These are phyloP conservation scores for Campoletis sonorensis DNA, from an alignment of 1,140 invertebrate genomes.

Conservation along the genomic window DNA sequence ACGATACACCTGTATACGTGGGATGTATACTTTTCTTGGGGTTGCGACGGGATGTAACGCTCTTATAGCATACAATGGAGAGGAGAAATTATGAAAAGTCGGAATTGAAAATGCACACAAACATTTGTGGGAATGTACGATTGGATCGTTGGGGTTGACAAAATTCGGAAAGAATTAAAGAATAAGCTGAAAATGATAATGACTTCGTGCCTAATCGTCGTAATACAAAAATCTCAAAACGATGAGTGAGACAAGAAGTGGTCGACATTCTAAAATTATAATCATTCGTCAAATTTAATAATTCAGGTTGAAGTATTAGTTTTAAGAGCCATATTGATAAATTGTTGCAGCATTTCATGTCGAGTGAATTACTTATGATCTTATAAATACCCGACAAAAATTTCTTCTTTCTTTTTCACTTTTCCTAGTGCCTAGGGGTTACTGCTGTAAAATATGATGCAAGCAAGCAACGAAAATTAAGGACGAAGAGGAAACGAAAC, in stretches of 20 bases:
- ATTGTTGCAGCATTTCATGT: no score
- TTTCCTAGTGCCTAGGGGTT: no score
- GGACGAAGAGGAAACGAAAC: background rate
- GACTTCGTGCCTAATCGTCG: background rate
- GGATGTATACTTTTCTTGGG: background rate
- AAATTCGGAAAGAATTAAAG: background rate
- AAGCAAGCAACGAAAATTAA: background rate
- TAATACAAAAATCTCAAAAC: background rate
- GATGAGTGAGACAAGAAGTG: background rate
- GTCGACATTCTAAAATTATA: background rate
- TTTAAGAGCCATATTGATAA: background rate
- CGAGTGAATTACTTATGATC: no score
- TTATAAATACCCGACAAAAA: background rate
- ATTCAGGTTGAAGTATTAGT: no score
- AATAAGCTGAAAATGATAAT: background rate
- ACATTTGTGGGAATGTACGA: background rate
- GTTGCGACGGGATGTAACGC: constrained; percentile 30
- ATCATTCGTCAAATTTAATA: no score
- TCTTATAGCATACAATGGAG: constrained; percentile 10
- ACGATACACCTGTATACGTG: background rate
- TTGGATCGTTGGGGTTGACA: background rate
- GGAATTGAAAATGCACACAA: background rate
- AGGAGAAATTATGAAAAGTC: background rate
- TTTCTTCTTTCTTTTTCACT: no score
- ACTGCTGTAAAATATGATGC: background rate